Evolutionary conservation across 2,888 invertebrate genomes (phyloP).

Genomic region (Nemotelus nigrinus): DNA sequence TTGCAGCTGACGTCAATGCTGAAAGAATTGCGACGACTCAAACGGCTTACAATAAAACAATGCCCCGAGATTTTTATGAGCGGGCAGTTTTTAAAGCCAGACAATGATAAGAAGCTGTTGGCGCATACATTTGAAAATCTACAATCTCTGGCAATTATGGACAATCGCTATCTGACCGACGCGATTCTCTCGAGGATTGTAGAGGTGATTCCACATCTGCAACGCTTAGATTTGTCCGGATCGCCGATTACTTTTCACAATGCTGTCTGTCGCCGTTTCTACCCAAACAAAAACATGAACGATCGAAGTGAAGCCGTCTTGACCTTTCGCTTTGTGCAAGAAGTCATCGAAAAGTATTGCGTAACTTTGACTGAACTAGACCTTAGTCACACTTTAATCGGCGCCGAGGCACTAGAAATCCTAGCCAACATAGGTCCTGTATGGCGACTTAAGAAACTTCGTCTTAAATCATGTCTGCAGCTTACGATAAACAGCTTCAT

Average conservation of each 20-base stretch:
- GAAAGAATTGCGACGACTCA: constrained; percentile 69
- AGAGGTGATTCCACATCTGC: constrained; percentile 69
- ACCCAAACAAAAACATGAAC: constrained; percentile 66
- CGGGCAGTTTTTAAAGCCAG: constrained; percentile 73
- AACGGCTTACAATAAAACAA: constrained; percentile 70
- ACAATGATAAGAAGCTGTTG: constrained; percentile 67
- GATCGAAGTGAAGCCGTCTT: constrained; percentile 75
- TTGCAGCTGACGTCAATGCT: constrained; percentile 71
- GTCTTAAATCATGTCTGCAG: constrained; percentile 71
- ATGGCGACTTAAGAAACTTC: constrained; percentile 67
- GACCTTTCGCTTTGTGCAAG: constrained; percentile 74
- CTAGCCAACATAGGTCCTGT: constrained; percentile 67
- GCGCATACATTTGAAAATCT: constrained; percentile 67
- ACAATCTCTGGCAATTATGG: constrained; percentile 70
- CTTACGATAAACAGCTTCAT: constrained; percentile 70
- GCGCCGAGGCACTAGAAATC: constrained; percentile 70
- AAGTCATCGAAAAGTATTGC: constrained; percentile 69
- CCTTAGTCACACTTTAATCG: constrained; percentile 76
- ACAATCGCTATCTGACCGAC: constrained; percentile 79
- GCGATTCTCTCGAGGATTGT: constrained; percentile 76
- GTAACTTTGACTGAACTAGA: constrained; percentile 69
- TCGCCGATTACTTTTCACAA: constrained; percentile 78
- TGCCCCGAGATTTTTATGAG: constrained; percentile 81
- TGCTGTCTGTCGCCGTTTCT: constrained; percentile 75
- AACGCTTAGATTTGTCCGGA: constrained; percentile 72